Percentiles rank a stretch among this genome's conserved stretches.
Evolutionary conservation across 2,113 vertebrate genomes (phyloP).

Genomic region (Nicator chloris): DNA sequence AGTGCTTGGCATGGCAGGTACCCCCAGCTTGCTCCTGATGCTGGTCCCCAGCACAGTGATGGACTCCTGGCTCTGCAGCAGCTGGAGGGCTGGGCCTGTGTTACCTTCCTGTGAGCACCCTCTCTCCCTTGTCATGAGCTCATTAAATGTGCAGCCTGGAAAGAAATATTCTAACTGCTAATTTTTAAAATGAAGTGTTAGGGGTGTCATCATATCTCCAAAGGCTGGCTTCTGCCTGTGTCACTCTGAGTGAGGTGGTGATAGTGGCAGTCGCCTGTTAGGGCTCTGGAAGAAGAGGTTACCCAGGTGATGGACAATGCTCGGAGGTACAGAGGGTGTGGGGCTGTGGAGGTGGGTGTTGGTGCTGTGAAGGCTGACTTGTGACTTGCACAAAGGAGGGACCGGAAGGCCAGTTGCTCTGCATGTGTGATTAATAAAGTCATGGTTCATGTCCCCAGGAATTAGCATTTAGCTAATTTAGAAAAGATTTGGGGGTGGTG

Average conservation of each 20-base stretch:
- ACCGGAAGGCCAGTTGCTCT: not conserved
- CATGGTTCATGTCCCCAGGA: not conserved
- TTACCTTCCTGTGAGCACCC: not conserved
- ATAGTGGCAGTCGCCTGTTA: not conserved
- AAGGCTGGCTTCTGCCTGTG: not conserved
- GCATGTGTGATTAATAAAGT: conserved; percentile 1
- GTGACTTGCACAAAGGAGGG: accelerated
- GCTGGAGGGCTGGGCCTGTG: not conserved
- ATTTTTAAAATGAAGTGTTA: not conserved
- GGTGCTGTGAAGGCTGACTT: not conserved
- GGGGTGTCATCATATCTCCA: not conserved
- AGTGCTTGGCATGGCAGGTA: not conserved
- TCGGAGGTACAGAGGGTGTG: not conserved
- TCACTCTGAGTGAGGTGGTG: not conserved
- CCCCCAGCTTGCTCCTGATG: accelerated
- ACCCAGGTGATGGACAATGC: not conserved
- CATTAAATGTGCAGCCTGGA: not conserved
- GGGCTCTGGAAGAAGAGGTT: not conserved
- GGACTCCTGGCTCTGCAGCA: not conserved
- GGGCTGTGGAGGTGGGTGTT: not conserved
- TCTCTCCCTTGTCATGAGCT: not conserved
- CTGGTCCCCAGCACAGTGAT: not conserved
- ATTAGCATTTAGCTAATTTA: not conserved
- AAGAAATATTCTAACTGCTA: not conserved
- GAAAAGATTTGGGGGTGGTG: not conserved